Base-by-base conservation (phyloP, 2,888 invertebrate genomes). In the Stictocephala bisonia region DNA sequence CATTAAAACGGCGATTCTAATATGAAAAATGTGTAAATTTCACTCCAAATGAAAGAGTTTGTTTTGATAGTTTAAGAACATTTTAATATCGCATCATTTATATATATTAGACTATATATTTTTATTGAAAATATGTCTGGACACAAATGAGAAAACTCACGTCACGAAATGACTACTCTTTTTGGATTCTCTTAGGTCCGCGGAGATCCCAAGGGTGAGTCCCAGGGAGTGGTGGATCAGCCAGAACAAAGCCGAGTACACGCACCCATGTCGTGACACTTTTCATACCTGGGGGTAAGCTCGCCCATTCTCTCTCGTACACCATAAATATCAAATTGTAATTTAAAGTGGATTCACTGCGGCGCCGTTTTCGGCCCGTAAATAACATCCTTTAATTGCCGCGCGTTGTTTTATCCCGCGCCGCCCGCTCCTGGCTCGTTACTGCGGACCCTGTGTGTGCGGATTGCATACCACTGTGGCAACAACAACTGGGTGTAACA, bases 321-420 rank as follows among this genome's bases (percentile, higher is more conserved):
- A 60, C 35, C 60, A 60, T 60, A 60, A 60, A 60, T 60, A 60
- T 60, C 22, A 60, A 60, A 60, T 60, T 60, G 60, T 60, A 60
- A 60, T 60, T 60, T 60, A 60, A 60, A 60, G 40, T 40, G 40
- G 29, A 60, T 35, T 35, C 20, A 40, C 60, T 40, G 60, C 31
- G 9, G 22, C 60, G 60, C 35, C 40, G 35, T 60, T 60, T 60
- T 60, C 60, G 60, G 60, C 35, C 40, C 60, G 22, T 60, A 60
- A 60, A 60, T 60, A 60, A 60, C 22, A 31, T 4, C 29, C 22
- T 60, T 60, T 60, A 60, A 60, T 60, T 60, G 60, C 60, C 27
- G 60, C 60, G 31, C 2, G 60, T 27, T 15, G 60, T 60, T 60
- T 60, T 40, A 60, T 60, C 60, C 22, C 40, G 60, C 60, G 35